Base-by-base conservation (phyloP, 2,888 invertebrate species). In the Sinohyriopsis cumingii region DNA sequence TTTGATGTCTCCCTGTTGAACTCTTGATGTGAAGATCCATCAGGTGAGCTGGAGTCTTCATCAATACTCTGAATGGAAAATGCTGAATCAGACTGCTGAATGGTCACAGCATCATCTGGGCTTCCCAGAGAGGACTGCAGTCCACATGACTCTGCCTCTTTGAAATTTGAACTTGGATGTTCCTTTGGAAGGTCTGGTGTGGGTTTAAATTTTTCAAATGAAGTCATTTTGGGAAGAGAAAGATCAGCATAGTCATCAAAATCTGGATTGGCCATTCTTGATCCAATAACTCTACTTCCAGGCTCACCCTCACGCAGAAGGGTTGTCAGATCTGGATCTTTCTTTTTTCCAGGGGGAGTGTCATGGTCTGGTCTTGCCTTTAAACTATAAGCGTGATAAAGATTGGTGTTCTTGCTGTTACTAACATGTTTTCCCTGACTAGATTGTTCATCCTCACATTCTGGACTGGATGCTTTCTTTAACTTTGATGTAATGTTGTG, bases 71-170 rank as follows among this genome's bases (percentile, higher is more conserved):
- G 82, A 59, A 86, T 79, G 45, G 82, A 84, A 67, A 84, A 82
- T 9, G 83, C 83, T 6, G 85, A 84, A 69, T 86, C 84, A 65
- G 82, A 84, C 56, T 84, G 83, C 33, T 82, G 79, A 54, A 80
- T 69, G 53, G 78, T 72, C 54, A 72, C 65, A 53, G 76, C 80
- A 62, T 80, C 73, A 12, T 75, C 55, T 18, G 76, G 66, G 22
- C 75, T 53, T 25, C 55, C 65, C 6, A 64, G 74, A 24, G 67
- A 65, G 25, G 59, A 33, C 61, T 68, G 66, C 12, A 69, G 62
- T 15, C 25, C 22, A 6, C 53, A 25, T n/a, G 67, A 55, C 53
- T 62, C 68, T n/a, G 57, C 67, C 53, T 62, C 63, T 45, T 53
- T 56, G 22, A 57, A 68, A 53, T 57, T 57, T 24, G 68, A 68